Conservation (phyloP, 2,888 invertebrate genomes). For the Belgica antarctica region DNA sequence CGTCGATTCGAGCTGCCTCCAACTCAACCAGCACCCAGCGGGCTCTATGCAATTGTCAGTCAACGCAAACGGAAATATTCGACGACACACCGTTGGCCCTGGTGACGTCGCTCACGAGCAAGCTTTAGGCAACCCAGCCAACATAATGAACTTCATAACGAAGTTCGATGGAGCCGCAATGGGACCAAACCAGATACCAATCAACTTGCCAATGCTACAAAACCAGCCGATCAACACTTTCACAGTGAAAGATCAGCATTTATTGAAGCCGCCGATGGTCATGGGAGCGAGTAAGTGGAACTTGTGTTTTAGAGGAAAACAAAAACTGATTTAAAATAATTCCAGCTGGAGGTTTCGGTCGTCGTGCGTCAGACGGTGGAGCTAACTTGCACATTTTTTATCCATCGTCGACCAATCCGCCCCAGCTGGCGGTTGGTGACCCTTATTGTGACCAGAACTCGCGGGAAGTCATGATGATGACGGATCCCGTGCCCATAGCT, state of each 20-base stretch:
- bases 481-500: not conserved
- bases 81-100: slow-evolving; percentile 91
- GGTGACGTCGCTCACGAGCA: slow-evolving; percentile 85
- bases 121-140: slow-evolving; percentile 58
- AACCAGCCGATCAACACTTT: slow-evolving; percentile 81
- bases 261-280: slow-evolving; percentile 88
- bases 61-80: slow-evolving; percentile 57
- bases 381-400: slow-evolving; percentile 81
- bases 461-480: slow-evolving; percentile 40
- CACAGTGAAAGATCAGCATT: slow-evolving; percentile 88
- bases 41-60: slow-evolving; percentile 4
- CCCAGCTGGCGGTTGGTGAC: slow-evolving; percentile 56
- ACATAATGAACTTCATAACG: slow-evolving; percentile 28
- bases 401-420: slow-evolving; percentile 55
- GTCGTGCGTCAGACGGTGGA: slow-evolving; percentile 93
- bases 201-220: slow-evolving; percentile 78
- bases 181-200: slow-evolving; percentile 59
- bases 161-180: slow-evolving; percentile 48
- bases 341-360: slow-evolving; percentile 74
- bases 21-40: slow-evolving; percentile 8
- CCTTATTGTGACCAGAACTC: slow-evolving; percentile 45
- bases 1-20: slow-evolving; percentile 48
- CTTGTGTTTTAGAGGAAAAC: not conserved
- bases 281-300: slow-evolving; percentile 71
- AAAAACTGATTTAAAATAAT: slow-evolving; percentile 26